Evolutionary conservation across 1,140 invertebrate genomes (phyloP), one percentile per base, ranked within the genome.

Genomic region (Leguminivora glycinivorella): DNA sequence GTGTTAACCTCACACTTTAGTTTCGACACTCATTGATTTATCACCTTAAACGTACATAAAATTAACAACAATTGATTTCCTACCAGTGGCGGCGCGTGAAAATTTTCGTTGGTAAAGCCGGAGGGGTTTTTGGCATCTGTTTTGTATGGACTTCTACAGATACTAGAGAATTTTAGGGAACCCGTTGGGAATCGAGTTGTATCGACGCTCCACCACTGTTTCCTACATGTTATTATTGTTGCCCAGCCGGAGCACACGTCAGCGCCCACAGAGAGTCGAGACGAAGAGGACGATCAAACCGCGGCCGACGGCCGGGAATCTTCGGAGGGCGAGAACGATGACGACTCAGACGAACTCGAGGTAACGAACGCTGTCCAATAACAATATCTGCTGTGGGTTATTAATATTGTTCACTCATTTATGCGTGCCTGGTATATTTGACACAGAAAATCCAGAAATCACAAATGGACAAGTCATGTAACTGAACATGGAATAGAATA

Each of bases 341-440:
- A 92, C 25, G 90, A 92, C 74, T 92, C 91, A 0, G 93, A 93
- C 70, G 88, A 92, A 70, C 84, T 93, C 56, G 93, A 94, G 88
- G 93, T 93, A 85, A 85, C 31, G 29, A 22, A 22, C 22, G 68
- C 63, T 25, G 67, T 7, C 38, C 52, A 67, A 60, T 71, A 38
- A 71, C 67, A 40, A 60, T 70, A 38, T 38, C 34, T 12, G 34
- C 34, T 38, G 34, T 38, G 34, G 34, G 34, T 14, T 38, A 2
- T 38, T 38, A 67, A 4, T 69, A 47, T 24, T 25, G 6, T 31
- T 25, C 25, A 5, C 10, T 26, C 7, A 25, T 56, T 60, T 60
- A 29, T 26, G 25, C 19, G 7, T 26, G 2, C 14, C 14, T 29
- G 3, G 12, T 29, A 4, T 26, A 60, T 10, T n/a, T n/a, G 24